Evolutionary conservation across 2,113 vertebrate species (phyloP).

Genomic region (Paracanthobrama guichenoti): DNA sequence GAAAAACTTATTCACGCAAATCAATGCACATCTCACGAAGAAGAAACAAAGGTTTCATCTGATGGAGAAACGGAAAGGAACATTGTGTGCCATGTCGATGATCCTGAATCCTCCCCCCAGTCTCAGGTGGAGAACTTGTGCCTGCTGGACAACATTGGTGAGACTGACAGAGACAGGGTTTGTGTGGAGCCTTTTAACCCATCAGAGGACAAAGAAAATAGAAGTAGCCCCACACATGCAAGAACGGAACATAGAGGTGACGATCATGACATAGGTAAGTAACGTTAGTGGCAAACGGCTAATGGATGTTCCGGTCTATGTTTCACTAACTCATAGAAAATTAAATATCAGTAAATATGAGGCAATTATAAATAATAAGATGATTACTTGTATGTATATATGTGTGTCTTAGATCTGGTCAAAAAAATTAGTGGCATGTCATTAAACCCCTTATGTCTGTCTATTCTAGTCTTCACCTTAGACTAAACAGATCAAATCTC

Average conservation of each 20-base stretch:
- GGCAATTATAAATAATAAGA: background rate
- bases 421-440: background rate
- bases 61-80: background rate
- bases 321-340: background rate
- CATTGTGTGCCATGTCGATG: conserved; percentile 6
- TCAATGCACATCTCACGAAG: background rate
- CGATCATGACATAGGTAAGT: background rate
- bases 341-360: background rate
- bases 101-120: background rate
- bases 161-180: background rate
- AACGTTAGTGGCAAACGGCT: background rate
- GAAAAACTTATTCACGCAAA: background rate
- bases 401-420: background rate
- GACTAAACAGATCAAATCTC: background rate
- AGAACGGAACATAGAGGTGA: background rate
- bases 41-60: background rate
- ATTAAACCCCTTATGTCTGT: background rate
- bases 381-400: too few species aligned
- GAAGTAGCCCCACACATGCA: background rate
- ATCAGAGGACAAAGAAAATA: conserved; percentile 10
- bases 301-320: background rate
- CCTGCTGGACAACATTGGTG: background rate
- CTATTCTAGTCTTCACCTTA: background rate
- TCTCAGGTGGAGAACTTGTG: background rate
- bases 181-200: background rate